Base-by-base conservation (phyloP, 2,888 invertebrate species). In the Meta bourneti region DNA sequence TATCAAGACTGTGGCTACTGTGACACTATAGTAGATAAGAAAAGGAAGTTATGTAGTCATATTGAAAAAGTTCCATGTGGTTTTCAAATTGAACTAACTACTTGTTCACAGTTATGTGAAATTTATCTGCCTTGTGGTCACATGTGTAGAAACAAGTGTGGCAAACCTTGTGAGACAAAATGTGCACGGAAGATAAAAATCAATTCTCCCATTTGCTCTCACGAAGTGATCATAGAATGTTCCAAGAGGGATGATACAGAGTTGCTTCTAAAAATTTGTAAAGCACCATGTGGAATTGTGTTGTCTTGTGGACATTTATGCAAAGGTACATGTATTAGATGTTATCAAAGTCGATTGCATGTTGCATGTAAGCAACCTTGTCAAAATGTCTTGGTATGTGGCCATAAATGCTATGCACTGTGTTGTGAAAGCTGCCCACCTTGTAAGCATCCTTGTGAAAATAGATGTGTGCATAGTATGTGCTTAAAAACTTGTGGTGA, bases 351-450 rank as follows among this genome's bases (percentile, higher is more conserved):
- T 48, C 94, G 95, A 9, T 90, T 95, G 6, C 95, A 95, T 92
- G 82, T 93, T 13, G 90, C 93, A 6, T 95, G 95, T 92, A 92
- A 70, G 9, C 89, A 94, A n/a, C 88, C 79, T 2, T 95, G 95
- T 92, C 90, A 92, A 7, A 93, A 94, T 11, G 90, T 93, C 6
- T 94, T 95, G 6, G 94, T 95, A 9, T 95, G 95, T 93, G 95
- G 94, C 7, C 95, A 95, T 90, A 92, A 95, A 19, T 95, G 95
- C 93, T 82, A 89, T 52, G 93, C 93, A 19, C 82, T 89, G 4
- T 95, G 95, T 89, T 93, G 94, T 51, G 93, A 94, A 61, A 92
- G 93, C 49, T 95, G 95, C 91, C 94, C 94, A n/a, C 95, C 95
- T 0, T 95, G 95, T 92, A 84, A 93, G 74, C 78, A 93, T 19